phyloP scores from a whole-genome alignment of 2,113 vertebrate species.

The Myrmecophaga tridactyla region DNA sequence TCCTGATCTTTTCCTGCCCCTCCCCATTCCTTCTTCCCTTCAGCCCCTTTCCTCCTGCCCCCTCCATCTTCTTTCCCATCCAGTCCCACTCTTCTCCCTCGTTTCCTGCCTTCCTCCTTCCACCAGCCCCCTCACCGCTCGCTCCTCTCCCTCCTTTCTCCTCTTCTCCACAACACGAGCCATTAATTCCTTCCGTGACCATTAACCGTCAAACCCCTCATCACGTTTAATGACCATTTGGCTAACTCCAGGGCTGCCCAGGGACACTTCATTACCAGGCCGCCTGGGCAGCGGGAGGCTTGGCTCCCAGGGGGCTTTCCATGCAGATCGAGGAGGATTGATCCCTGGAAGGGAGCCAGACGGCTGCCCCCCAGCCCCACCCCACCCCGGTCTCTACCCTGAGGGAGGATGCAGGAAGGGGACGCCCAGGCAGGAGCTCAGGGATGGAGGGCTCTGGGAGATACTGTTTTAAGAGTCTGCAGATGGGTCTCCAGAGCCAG shows the following conservation, averaged over 20 bases:
- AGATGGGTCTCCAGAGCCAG: background rate
- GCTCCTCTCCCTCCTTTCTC: background rate
- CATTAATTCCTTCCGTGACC: slow-evolving; percentile 70
- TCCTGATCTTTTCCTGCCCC: background rate
- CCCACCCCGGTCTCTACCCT: background rate
- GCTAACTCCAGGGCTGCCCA: slow-evolving; percentile 71
- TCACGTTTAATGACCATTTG: slow-evolving; percentile 78
- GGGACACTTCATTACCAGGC: slow-evolving; percentile 73
- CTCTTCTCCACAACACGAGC: slow-evolving; percentile 45
- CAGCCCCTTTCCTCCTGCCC: background rate
- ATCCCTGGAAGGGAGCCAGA: slow-evolving; percentile 59
- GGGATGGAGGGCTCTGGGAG: background rate
- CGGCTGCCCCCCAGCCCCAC: background rate
- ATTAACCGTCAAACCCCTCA: slow-evolving; percentile 77
- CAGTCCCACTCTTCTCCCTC: background rate
- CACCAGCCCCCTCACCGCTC: background rate
- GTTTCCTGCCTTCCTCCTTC: background rate
- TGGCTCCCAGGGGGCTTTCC: background rate
- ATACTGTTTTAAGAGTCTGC: background rate
- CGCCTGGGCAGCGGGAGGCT: slow-evolving; percentile 14
- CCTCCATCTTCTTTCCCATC: background rate
- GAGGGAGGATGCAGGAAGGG: background rate
- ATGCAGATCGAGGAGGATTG: background rate
- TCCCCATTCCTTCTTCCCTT: background rate
- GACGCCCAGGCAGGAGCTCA: background rate